phyloP scores from a whole-genome alignment of 2,888 invertebrate genomes.

The Eudemis profundana region DNA sequence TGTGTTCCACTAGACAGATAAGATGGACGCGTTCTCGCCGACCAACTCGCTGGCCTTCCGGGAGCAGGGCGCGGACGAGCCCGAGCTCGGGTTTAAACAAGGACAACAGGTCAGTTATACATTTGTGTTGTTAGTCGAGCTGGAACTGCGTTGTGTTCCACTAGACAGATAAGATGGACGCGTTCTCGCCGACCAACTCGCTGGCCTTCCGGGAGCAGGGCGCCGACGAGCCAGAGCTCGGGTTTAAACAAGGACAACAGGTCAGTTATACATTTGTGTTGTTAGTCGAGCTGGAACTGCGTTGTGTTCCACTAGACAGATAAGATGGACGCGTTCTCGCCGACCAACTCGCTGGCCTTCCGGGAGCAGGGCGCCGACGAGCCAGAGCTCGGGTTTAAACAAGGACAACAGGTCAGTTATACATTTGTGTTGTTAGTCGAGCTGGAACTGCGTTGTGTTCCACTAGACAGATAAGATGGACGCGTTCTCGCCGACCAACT shows the following conservation, averaged over 20 bases:
- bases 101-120: slow-evolving; percentile 64
- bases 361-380: slow-evolving; percentile 53
- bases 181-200: slow-evolving; percentile 57
- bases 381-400: slow-evolving; percentile 60
- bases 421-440: not conserved
- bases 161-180: slow-evolving; percentile 46
- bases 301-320: slow-evolving; percentile 62
- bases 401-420: slow-evolving; percentile 64
- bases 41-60: slow-evolving; percentile 62
- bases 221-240: slow-evolving; percentile 58
- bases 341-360: slow-evolving; percentile 64
- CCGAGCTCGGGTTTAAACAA: slow-evolving; percentile 58
- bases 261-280: slow-evolving; percentile 48
- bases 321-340: slow-evolving; percentile 48
- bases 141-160: slow-evolving; percentile 67
- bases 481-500: too few species aligned
- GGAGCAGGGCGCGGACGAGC: slow-evolving; percentile 55
- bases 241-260: slow-evolving; percentile 64
- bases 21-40: slow-evolving; percentile 51
- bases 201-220: slow-evolving; percentile 60
- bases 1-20: slow-evolving; percentile 59
- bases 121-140: not conserved
- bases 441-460: too few species aligned
- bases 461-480: too few species aligned
- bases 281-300: slow-evolving; percentile 51